phyloP scores from a whole-genome alignment of 2,113 vertebrate genomes.

The Gasterosteus aculeatus region DNA sequence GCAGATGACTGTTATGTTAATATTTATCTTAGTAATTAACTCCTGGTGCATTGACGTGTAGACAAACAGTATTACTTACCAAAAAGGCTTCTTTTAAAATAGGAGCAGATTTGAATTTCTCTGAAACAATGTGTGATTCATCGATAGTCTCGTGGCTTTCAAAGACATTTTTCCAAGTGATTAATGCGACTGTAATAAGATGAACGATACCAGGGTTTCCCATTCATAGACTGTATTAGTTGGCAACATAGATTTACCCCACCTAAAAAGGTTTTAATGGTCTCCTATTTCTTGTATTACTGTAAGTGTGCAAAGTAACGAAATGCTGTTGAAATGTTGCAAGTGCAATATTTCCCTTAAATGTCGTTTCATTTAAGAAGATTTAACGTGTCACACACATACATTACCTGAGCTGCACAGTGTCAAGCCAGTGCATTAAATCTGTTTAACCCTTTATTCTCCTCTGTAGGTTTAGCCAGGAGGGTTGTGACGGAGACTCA shows the following conservation, averaged over 20 bases:
- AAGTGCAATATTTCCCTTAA: neutral
- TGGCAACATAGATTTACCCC: neutral
- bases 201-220: neutral
- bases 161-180: neutral
- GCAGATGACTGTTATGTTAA: neutral
- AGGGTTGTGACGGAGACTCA: constrained; percentile 16
- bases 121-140: neutral
- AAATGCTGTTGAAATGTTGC: neutral
- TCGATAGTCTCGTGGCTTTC: neutral
- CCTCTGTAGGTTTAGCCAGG: constrained; percentile 34
- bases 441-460: constrained; percentile 10
- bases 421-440: neutral
- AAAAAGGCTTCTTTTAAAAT: neutral
- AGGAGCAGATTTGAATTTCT: neutral
- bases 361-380: neutral
- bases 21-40: neutral
- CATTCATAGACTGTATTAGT: neutral
- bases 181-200: neutral
- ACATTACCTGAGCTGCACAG: neutral
- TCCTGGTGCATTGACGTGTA: neutral
- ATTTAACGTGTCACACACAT: neutral
- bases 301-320: neutral
- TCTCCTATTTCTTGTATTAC: neutral
- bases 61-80: neutral
- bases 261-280: neutral